Evolutionary conservation across 2,888 invertebrate species (phyloP), one percentile per base, ranked within the genome.

Genomic region (Tromatobia lineatoria): DNA sequence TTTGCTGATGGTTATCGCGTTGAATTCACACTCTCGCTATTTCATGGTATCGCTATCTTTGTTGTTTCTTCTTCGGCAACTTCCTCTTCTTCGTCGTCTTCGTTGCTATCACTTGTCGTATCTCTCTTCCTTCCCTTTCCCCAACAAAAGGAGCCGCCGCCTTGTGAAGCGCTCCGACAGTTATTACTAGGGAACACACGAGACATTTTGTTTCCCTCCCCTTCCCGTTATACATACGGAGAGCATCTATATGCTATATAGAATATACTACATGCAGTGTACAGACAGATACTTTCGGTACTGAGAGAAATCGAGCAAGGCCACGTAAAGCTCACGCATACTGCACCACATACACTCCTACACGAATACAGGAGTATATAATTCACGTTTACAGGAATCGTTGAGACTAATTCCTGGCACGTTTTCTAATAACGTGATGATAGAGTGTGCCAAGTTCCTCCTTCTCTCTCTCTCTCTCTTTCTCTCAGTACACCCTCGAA

Each of bases 181-280:
- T 86, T 86, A 86, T 86, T 83, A 81, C 83, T 79, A 75, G 59
- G 59, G 34, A 47, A 61, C 38, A 61, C 78, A 70, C 81, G 83
- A 80, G 76, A 83, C 67, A 85, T 85, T 85, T 83, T 86, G 79
- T 83, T 86, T 83, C 76, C 59, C 76, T n/a, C n/a, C 42, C 61
- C 61, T 61, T 13, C 34, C 25, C 34, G 15, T 2, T 18, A 18
- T 42, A 70, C 50, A 70, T 25, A 69, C 13, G 20, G 47, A 47
- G 15, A 67, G 50, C 20, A 66, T 42, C 23, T n/a, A 54, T n/a
- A 54, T 42, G 42, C 3, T 47, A n/a, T 20, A 34, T 13, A 75
- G 20, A 64, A 42, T 52, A 50, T n/a, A 20, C 8, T 20, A 34
- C 34, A 23, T 50, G 25, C 20, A 64, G 11, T 38, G 38, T 11